These are phyloP conservation scores for Carterocephalus palaemon DNA, from an alignment of 2,888 invertebrate genomes.

Conservation along the genomic window DNA sequence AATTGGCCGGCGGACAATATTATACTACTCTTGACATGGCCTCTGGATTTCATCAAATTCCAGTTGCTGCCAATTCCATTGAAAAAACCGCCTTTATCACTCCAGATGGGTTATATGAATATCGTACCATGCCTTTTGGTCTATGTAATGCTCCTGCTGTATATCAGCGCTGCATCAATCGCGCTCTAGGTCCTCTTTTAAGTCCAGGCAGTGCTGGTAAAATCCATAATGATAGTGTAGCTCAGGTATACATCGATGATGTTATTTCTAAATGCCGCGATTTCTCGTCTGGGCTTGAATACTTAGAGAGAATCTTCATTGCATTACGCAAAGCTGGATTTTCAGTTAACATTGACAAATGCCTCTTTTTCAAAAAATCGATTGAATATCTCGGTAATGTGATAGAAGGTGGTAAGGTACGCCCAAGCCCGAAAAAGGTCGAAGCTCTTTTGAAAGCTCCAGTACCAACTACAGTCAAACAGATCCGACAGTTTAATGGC, in stretches of 20 bases:
- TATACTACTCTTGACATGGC: not conserved
- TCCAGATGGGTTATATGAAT: not conserved
- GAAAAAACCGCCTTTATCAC: not conserved
- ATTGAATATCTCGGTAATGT: conserved; percentile 33
- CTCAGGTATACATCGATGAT: conserved; percentile 37
- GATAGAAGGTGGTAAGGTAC: conserved; percentile 26
- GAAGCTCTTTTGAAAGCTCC: conserved; percentile 25
- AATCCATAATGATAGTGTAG: conserved; percentile 5
- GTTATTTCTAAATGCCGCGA: conserved; percentile 30
- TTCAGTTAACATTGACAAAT: conserved; percentile 33
- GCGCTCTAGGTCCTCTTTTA: conserved; percentile 22
- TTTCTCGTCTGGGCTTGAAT: conserved; percentile 27
- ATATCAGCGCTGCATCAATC: conserved; percentile 32
- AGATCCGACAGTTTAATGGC: not conserved
- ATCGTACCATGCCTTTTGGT: conserved; percentile 26
- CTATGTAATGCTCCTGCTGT: conserved; percentile 33
- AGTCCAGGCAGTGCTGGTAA: conserved; percentile 6
- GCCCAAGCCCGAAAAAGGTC: conserved; percentile 33
- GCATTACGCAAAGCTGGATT: not conserved
- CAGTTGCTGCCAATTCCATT: not conserved
- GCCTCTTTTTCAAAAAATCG: conserved; percentile 28
- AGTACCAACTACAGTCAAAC: conserved; percentile 4
- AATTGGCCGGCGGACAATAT: conserved; percentile 19
- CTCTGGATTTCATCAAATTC: not conserved
- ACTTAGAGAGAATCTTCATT: too few relatives aligned